Conservation (phyloP, 2,113 vertebrate species). For the Gadus chalcogrammus region DNA sequence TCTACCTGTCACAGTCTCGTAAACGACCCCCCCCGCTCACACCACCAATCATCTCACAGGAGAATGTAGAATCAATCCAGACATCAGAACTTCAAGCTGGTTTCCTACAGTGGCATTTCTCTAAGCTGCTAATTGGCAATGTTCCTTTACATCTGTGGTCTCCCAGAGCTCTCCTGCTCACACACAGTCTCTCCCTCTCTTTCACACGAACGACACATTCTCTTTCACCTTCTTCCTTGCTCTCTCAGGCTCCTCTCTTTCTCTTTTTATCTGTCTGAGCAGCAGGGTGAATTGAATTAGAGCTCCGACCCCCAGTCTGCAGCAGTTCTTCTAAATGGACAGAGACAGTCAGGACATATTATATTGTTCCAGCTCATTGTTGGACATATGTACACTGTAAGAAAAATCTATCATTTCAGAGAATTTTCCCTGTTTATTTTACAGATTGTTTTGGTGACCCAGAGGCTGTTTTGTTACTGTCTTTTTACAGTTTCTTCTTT, state of each 20-base stretch:
- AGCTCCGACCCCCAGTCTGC: conserved; percentile 60
- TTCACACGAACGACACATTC: neutral
- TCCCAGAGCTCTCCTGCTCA: conserved; percentile 21
- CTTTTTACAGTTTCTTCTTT: no score
- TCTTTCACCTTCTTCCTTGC: neutral
- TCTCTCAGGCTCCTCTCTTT: neutral
- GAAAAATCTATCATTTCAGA: no score
- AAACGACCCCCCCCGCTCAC: neutral
- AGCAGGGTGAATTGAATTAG: conserved; percentile 67
- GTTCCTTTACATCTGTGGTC: conserved; percentile 57
- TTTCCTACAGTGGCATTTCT: conserved; percentile 33
- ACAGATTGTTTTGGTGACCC: no score
- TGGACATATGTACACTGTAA: no score
- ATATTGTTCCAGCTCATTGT: no score
- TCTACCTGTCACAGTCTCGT: no score
- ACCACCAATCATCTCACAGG: conserved; percentile 9
- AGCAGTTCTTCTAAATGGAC: conserved; percentile 51
- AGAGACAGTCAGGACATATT: neutral
- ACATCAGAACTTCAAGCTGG: conserved; percentile 37
- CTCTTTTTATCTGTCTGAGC: conserved; percentile 44
- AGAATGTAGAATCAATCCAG: conserved; percentile 36
- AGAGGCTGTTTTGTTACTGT: no score
- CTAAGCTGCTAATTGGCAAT: conserved; percentile 54
- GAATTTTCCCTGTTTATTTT: no score
- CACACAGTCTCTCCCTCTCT: conserved; percentile 34